Evolutionary conservation across 92 coral and sea anemone genomes (phyloP), one percentile per base, ranked within the genome.

Genomic region (Phenganax subtilis): DNA sequence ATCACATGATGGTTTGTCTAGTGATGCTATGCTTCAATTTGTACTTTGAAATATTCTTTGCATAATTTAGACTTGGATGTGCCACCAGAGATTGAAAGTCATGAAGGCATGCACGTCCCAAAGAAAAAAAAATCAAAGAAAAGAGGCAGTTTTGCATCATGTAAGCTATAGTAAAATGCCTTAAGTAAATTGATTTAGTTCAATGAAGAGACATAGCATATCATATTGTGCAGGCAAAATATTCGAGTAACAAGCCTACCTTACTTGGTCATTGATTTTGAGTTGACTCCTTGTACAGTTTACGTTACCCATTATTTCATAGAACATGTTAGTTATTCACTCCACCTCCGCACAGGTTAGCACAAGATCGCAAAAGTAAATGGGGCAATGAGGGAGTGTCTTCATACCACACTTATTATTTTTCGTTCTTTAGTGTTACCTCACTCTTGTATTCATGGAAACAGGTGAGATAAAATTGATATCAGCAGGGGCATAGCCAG

Each of bases 111-210:
- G 20, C 76, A 87, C 70, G 82, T 89, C 66, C 84, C 85, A 84
- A 91, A 85, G 82, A 88, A 90, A 78, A 90, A 84, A 60, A 82
- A 93, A 54, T 77, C 86, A 57, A 76, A 89, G 15, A 93, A 93
- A 75, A 88, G 89, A 85, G 97, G 97, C 58, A 93, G 98, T 68
- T 88, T 93, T 61, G 96, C 88, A 55, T 93, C 98, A 37, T 93
- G 98, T 86, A 89, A 90, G 87, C 85, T 91, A 10, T 93, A 93
- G 60, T 93, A 85, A 87, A 15, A n/a, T 56, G 1, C 44, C 10
- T 55, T 52, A 25, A 20, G 25, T 20, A 20, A 30, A 30, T 69
- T 9, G 16, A 9, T 15, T 69, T 69, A 69, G 5, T 37, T 37
- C 2, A 37, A 37, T 37, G 47, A 37, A 37, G 47, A 37, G 47